phyloP scores from a whole-genome alignment of 2,797 vertebrate species.

The Anas flavirostris region DNA sequence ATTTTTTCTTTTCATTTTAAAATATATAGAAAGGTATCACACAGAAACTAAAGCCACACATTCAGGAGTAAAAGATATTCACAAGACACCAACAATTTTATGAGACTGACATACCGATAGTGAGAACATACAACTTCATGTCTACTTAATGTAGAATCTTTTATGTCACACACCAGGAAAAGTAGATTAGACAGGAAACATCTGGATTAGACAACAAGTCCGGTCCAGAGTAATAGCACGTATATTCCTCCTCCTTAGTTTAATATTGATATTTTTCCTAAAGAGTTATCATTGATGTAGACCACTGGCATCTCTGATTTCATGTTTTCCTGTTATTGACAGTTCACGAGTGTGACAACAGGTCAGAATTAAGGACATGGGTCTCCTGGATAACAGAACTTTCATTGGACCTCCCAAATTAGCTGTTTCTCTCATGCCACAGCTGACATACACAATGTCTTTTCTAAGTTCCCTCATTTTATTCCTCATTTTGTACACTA shows the following conservation, averaged over 20 bases:
- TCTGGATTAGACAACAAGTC: background rate
- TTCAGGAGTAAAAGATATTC: background rate
- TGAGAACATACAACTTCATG: background rate
- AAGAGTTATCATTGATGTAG: background rate
- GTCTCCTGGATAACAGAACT: background rate
- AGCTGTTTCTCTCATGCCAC: background rate
- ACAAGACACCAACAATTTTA: background rate
- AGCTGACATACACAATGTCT: background rate
- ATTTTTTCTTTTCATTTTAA: background rate
- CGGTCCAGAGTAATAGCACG: background rate
- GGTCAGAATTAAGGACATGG: background rate
- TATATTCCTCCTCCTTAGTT: background rate
- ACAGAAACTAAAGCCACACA: background rate
- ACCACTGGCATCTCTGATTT: background rate
- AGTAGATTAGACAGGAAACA: background rate
- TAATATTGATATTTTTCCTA: background rate
- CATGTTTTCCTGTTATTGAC: background rate
- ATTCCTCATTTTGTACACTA: background rate
- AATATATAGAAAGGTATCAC: background rate
- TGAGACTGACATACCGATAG: background rate
- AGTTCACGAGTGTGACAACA: background rate
- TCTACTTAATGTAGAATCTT: background rate
- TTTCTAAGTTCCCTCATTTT: background rate
- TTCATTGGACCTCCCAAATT: background rate
- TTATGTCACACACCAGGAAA: background rate